phyloP scores from a whole-genome alignment of 23 tunicate genomes.

The Ciona savignyi region DNA sequence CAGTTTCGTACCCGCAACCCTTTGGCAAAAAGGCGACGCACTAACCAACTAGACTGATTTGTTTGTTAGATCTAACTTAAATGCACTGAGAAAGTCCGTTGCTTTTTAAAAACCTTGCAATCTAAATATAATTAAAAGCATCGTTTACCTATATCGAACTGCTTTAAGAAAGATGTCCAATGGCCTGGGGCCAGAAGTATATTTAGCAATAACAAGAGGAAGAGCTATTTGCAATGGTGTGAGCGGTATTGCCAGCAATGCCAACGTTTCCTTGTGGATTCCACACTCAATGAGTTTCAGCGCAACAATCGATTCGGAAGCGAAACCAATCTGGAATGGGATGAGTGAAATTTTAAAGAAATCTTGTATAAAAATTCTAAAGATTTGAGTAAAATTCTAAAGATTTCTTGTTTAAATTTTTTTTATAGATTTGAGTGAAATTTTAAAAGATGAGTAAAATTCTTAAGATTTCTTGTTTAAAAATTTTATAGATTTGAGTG shows the following conservation, averaged over 20 bases:
- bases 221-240: constrained; percentile 80
- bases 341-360: too few relatives aligned
- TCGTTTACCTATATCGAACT: constrained; percentile 42
- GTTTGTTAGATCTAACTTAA: too few relatives aligned
- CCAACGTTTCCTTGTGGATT: constrained; percentile 77
- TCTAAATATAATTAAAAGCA: background rate
- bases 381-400: too few relatives aligned
- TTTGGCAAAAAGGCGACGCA: too few relatives aligned
- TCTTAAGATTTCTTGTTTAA: too few relatives aligned
- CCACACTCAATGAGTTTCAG: constrained; percentile 82
- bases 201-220: constrained; percentile 68
- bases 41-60: too few relatives aligned
- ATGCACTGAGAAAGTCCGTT: too few relatives aligned
- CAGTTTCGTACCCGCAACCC: too few relatives aligned
- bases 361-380: too few relatives aligned
- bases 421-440: too few relatives aligned
- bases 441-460: background rate
- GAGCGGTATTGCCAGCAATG: constrained; percentile 83
- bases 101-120: background rate
- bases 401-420: too few relatives aligned
- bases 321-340: constrained; percentile 69
- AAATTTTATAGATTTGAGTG: too few relatives aligned
- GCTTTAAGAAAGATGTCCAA: constrained; percentile 64
- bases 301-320: constrained; percentile 69
- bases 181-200: constrained; percentile 84